Percentiles rank a stretch among this genome's conserved stretches.
These are phyloP conservation scores for Colossoma macropomum DNA, from an alignment of 2,113 vertebrate species.

Conservation along the genomic window DNA sequence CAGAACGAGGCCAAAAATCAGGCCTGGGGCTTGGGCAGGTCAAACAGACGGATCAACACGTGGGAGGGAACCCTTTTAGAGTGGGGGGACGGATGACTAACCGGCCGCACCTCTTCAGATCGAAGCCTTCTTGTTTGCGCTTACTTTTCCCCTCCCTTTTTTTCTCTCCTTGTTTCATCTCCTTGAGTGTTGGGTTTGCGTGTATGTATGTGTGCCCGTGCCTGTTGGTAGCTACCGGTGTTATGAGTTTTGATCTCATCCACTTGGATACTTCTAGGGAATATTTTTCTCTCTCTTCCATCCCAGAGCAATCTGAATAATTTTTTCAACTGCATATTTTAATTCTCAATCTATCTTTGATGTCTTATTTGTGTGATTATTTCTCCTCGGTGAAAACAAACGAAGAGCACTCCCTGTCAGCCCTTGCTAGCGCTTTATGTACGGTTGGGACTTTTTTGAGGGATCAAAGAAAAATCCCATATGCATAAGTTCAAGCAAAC, in stretches of 20 bases:
- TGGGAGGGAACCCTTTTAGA: not conserved
- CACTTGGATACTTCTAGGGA: conserved; percentile 77
- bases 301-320: conserved; percentile 80
- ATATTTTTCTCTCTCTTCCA: conserved; percentile 75
- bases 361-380: conserved; percentile 84
- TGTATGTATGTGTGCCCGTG: conserved; percentile 24
- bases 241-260: conserved; percentile 75
- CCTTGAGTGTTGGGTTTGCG: conserved; percentile 10
- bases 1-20: conserved; percentile 1
- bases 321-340: conserved; percentile 78
- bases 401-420: conserved; percentile 68
- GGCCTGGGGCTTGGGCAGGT: conserved; percentile 33
- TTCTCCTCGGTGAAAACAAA: conserved; percentile 65
- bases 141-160: not conserved
- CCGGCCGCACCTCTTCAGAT: not conserved
- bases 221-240: conserved; percentile 47
- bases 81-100: not conserved
- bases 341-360: conserved; percentile 81
- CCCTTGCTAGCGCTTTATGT: conserved; percentile 62
- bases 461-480: conserved; percentile 75
- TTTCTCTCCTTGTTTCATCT: not conserved
- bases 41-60: conserved; percentile 45
- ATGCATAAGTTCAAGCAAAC: conserved; percentile 68
- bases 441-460: conserved; percentile 63
- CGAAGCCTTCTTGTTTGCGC: not conserved